Conservation (phyloP, 2,113 vertebrate genomes). For the Ptilorrhoa leucosticta region DNA sequence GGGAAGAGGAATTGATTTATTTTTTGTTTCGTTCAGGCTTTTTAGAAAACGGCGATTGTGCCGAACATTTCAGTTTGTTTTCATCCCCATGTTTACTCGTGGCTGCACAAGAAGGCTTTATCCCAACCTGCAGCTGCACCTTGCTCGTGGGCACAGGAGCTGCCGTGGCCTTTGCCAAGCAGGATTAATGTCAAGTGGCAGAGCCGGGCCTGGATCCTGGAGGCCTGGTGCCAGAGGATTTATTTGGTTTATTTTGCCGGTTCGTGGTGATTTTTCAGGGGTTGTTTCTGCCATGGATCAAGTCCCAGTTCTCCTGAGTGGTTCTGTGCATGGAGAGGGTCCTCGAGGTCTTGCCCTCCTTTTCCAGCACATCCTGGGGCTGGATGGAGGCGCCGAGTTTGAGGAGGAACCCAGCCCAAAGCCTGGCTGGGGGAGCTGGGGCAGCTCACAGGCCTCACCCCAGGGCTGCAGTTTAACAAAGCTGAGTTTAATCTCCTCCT, state of each 20-base stretch:
- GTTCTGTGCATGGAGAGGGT: neutral
- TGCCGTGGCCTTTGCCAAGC: neutral
- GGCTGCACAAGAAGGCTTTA: neutral
- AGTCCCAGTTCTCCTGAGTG: neutral
- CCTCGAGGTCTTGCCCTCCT: neutral
- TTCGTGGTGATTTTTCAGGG: neutral
- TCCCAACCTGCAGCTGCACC: conserved; percentile 31
- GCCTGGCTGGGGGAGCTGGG: neutral
- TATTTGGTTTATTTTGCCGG: neutral
- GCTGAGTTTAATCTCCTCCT: neutral
- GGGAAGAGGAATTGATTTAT: neutral
- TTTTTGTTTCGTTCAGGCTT: neutral
- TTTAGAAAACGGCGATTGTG: neutral
- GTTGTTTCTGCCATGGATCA: neutral
- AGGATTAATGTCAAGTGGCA: conserved; percentile 5
- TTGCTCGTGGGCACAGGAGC: neutral
- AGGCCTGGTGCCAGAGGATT: neutral
- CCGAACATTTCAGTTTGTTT: neutral
- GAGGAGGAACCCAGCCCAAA: neutral
- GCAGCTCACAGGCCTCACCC: neutral
- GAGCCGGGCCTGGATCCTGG: neutral
- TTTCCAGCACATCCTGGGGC: neutral
- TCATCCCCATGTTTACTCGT: neutral
- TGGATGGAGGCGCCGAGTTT: accelerated
- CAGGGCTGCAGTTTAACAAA: neutral